Percentiles rank a stretch among this genome's conserved stretches.
Evolutionary conservation across 2,113 vertebrate species (phyloP).

Genomic region (Channa maculata): DNA sequence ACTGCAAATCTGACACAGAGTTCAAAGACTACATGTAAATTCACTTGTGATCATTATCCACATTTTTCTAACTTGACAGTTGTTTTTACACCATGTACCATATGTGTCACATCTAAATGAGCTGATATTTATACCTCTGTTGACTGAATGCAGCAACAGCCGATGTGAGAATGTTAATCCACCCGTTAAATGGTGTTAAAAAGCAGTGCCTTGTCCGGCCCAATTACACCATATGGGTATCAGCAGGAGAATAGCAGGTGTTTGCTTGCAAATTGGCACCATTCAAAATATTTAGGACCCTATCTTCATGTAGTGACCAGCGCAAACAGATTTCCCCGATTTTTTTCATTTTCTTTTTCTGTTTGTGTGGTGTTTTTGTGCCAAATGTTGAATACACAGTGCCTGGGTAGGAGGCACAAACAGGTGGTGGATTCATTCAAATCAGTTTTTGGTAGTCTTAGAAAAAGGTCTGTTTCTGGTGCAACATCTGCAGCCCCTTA

Average conservation of each 20-base stretch:
- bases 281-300: conserved; percentile 16
- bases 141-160: neutral
- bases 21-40: conserved; percentile 14
- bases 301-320: too few relatives aligned
- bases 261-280: conserved; percentile 16
- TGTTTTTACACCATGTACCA: conserved; percentile 12
- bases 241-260: too few relatives aligned
- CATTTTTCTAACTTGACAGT: conserved; percentile 29
- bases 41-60: conserved; percentile 9
- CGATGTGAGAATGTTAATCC: conserved; percentile 13
- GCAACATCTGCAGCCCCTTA: too few relatives aligned
- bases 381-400: too few relatives aligned
- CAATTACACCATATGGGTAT: conserved; percentile 35
- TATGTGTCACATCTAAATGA: conserved; percentile 25
- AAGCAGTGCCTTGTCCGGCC: conserved; percentile 44
- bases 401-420: too few relatives aligned
- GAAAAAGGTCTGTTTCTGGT: too few relatives aligned
- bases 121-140: conserved; percentile 41
- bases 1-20: neutral
- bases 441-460: too few relatives aligned
- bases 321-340: too few relatives aligned
- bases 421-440: too few relatives aligned
- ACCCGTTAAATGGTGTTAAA: conserved; percentile 47
- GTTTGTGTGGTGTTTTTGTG: too few relatives aligned
- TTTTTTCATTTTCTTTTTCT: too few relatives aligned